These are phyloP conservation scores for Brachyistius frenatus DNA, from an alignment of 2,113 vertebrate genomes.

Conservation along the genomic window DNA sequence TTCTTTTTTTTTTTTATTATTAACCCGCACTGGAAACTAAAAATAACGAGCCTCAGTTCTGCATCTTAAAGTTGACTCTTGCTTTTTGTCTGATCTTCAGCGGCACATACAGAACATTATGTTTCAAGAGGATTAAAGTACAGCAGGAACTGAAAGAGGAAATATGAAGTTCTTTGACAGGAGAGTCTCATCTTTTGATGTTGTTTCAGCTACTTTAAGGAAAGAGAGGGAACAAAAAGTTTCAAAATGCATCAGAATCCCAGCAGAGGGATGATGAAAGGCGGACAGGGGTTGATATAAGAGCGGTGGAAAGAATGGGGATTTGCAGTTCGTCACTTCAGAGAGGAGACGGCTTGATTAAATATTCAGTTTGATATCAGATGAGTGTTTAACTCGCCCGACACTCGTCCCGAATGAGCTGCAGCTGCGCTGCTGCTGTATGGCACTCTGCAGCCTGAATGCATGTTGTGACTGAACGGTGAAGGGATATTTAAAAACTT, in stretches of 20 bases:
- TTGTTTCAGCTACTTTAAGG: constrained; percentile 42
- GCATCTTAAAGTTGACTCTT: neutral
- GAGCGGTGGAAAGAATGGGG: constrained; percentile 3
- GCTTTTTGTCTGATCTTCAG: neutral
- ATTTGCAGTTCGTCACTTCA: constrained; percentile 26
- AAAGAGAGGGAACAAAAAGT: constrained; percentile 49
- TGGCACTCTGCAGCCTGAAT: constrained; percentile 10
- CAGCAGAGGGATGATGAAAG: constrained; percentile 50
- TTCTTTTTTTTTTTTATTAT: too few relatives aligned
- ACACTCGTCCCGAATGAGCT: constrained; percentile 33
- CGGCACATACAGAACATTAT: neutral
- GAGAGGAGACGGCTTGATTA: constrained; percentile 30
- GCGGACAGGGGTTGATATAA: constrained; percentile 10
- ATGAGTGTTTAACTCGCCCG: constrained; percentile 53
- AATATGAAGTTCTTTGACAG: constrained; percentile 16
- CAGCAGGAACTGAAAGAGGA: constrained; percentile 20
- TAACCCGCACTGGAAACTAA: too few relatives aligned
- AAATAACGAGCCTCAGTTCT: neutral
- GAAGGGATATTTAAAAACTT: constrained; percentile 33
- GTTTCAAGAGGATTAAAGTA: constrained; percentile 40
- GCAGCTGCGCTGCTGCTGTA: constrained; percentile 33
- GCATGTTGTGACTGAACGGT: constrained; percentile 9
- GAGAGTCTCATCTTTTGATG: constrained; percentile 35
- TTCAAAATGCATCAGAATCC: constrained; percentile 28
- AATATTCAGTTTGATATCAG: constrained; percentile 69